Evolutionary conservation across 2,113 vertebrate genomes (phyloP), one percentile per base, ranked within the genome.

Genomic region (Triplophysa dalaica): DNA sequence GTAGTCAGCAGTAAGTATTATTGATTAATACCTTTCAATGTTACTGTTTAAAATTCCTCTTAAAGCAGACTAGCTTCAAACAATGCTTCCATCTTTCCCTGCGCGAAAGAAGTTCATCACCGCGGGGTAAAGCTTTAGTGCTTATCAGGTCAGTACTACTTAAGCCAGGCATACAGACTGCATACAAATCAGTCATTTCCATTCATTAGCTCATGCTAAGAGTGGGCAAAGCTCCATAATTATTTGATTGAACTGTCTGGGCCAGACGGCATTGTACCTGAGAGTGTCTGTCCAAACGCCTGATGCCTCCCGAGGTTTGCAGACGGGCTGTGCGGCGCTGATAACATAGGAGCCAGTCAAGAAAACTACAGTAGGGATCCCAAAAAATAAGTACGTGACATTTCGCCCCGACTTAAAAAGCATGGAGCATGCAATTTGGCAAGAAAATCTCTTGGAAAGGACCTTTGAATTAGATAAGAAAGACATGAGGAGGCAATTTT

Each of bases 141-240:
- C 80, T 85, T 85, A 85, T 85, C 83, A 82, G 80, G 80, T 79
- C 56, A 85, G 72, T 79, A 74, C 76, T 62, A 78, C 66, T 48
- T 61, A 81, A 75, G 76, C 76, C 83, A 70, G 29, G 17, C 41
- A 50, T 72, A 70, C 83, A 75, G 82, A 11, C 82, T 19, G 82
- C 82, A 86, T 83, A 82, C 84, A 77, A 86, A 83, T 86, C 82
- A 75, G 73, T 81, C 79, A 86, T 86, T 86, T 86, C 79, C 85
- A 81, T 86, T 86, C 85, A 86, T 86, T 86, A 83, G 76, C 54
- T 61, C 60, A 56, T 75, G 79, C 70, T 76, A 75, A 81, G 79
- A 77, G 63, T 81, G 78, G 82, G 81, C 78, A 68, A 76, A 75
- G 76, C 61, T 77, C 65, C 76, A 78, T 85, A 86, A 86, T 83